Base-by-base conservation (phyloP, 2,113 vertebrate genomes). In the Amia ocellicauda region DNA sequence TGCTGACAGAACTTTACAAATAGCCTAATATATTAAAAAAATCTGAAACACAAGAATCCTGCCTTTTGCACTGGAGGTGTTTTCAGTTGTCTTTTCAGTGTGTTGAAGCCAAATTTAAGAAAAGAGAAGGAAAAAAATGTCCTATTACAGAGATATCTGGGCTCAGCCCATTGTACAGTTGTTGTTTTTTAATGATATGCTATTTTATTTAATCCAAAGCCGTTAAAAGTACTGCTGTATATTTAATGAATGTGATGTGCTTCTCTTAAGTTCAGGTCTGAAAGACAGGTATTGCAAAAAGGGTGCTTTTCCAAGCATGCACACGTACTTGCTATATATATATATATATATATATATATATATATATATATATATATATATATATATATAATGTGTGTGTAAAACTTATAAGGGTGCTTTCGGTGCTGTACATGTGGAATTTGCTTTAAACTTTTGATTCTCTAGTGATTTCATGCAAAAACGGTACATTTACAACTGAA, bases 11-110 rank as follows among this genome's bases (percentile, higher is more conserved):
- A n/a, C n/a, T n/a, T n/a, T n/a, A n/a, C n/a, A n/a, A n/a, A n/a
- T n/a, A n/a, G n/a, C n/a, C n/a, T n/a, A n/a, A n/a, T n/a, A n/a
- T n/a, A n/a, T n/a, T n/a, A n/a, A n/a, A n/a, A n/a, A n/a, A n/a
- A n/a, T n/a, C n/a, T n/a, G n/a, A n/a, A n/a, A n/a, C n/a, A n/a
- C n/a, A n/a, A n/a, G n/a, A n/a, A n/a, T n/a, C n/a, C n/a, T n/a
- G n/a, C n/a, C 28, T 51, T 72, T 75, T 74, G 84, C 77, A 82
- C 82, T 78, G 75, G 83, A 31, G 64, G 71, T 27, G 17, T 57
- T 62, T 70, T 68, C 31, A 36, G 31, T 41, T 50, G 67, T 60
- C 64, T 47, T 73, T 49, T 58, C 63, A 20, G 59, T 69, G 22
- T 19, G 52, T 43, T 31, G 51, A 72, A 66, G 49, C 41, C 58